phyloP scores from a whole-genome alignment of 1,140 invertebrate genomes.

The Drosophila kikkawai region DNA sequence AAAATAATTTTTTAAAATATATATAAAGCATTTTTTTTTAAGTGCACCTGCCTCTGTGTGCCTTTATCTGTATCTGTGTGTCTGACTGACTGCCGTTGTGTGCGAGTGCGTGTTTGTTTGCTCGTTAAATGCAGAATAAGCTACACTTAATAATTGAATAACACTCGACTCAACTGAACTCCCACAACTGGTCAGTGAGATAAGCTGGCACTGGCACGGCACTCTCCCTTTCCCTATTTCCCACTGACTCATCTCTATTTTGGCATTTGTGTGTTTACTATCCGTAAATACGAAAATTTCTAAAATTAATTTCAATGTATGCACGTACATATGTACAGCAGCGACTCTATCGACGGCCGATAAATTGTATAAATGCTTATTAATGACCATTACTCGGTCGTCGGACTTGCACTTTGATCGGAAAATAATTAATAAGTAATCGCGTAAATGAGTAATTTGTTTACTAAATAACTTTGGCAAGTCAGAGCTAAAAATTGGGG shows the following conservation, averaged over 20 bases:
- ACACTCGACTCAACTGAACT: conserved; percentile 49
- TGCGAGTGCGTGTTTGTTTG: conserved; percentile 31
- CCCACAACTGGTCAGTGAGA: conserved; percentile 53
- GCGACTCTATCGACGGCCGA: conserved; percentile 23
- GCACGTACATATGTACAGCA: conserved; percentile 11
- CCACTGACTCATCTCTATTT: conserved; percentile 24
- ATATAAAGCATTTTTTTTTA: background rate
- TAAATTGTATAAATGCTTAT: conserved; percentile 53
- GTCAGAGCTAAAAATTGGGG: background rate
- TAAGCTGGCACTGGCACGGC: conserved; percentile 35
- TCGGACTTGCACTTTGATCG: conserved; percentile 60
- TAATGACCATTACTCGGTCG: conserved; percentile 36
- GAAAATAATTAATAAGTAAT: conserved; percentile 45
- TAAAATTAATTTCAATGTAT: conserved; percentile 62
- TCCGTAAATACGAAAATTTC: conserved; percentile 50
- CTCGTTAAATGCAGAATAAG: conserved; percentile 75
- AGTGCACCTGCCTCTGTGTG: background rate
- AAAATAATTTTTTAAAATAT: no score
- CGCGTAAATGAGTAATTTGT: conserved; percentile 38
- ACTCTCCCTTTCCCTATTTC: conserved; percentile 3
- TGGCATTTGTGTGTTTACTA: conserved; percentile 48
- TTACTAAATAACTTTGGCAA: conserved; percentile 21
- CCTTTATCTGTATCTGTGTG: conserved; percentile 15
- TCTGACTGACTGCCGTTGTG: conserved; percentile 1
- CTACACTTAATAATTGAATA: conserved; percentile 72